phyloP scores from a whole-genome alignment of 2,113 vertebrate species.

The Tupaia tana region DNA sequence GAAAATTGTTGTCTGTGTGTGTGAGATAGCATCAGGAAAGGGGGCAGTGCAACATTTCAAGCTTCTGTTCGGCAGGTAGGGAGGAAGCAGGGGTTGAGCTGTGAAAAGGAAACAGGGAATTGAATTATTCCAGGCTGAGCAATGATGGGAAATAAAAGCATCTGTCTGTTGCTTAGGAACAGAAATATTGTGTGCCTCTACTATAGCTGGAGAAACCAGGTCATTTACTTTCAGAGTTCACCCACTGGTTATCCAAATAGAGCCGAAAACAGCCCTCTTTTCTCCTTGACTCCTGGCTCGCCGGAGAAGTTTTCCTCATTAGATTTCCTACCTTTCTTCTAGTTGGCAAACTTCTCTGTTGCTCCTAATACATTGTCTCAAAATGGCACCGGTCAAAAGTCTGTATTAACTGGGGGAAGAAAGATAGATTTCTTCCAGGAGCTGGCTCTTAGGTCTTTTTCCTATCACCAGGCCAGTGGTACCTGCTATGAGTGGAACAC shows the following conservation, averaged over 20 bases:
- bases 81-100: constrained; percentile 18
- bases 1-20: constrained; percentile 62
- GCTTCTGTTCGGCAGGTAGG: constrained; percentile 45
- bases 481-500: neutral
- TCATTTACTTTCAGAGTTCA: constrained; percentile 64
- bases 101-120: constrained; percentile 46
- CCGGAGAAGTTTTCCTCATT: neutral
- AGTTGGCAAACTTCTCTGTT: neutral
- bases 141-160: constrained; percentile 47
- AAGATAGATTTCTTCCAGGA: neutral
- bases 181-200: constrained; percentile 42
- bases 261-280: constrained; percentile 36
- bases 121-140: constrained; percentile 38
- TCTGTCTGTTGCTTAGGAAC: constrained; percentile 77
- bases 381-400: neutral
- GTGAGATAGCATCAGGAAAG: constrained; percentile 1
- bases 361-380: neutral
- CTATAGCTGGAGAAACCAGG: constrained; percentile 58
- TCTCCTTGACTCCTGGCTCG: neutral
- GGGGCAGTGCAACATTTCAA: neutral
- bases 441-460: neutral
- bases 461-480: neutral
- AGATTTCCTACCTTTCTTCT: constrained; percentile 11
- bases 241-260: constrained; percentile 32
- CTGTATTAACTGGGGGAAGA: neutral